These are phyloP conservation scores for Zelleria hepariella DNA, from an alignment of 2,888 invertebrate species.

Conservation along the genomic window DNA sequence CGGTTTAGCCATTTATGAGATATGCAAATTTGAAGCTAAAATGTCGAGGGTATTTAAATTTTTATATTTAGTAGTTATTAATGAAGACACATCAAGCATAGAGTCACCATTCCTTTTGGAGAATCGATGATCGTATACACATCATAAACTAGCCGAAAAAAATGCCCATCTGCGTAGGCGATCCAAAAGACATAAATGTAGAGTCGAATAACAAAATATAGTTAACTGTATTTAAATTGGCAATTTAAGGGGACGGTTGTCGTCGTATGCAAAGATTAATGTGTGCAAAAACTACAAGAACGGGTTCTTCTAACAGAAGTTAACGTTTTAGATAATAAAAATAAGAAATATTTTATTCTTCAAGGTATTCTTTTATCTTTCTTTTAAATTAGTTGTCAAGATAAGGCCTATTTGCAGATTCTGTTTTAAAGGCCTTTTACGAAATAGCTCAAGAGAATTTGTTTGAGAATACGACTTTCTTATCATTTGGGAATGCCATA, in stretches of 20 bases:
- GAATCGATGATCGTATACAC: slow-evolving; percentile 2
- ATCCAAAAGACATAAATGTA: slow-evolving; percentile 30
- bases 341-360: background rate
- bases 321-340: slow-evolving; percentile 8
- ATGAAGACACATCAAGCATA: background rate
- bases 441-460: background rate
- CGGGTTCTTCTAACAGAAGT: slow-evolving; percentile 7
- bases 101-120: background rate
- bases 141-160: background rate
- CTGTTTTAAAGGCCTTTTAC: background rate
- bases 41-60: no score
- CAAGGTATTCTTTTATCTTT: background rate
- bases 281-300: slow-evolving; percentile 18
- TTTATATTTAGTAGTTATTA: no score
- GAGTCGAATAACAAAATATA: slow-evolving; percentile 33
- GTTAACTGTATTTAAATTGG: slow-evolving; percentile 49
- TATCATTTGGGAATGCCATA: background rate
- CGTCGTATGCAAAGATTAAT: slow-evolving; percentile 33
- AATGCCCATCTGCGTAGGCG: slow-evolving; percentile 25
- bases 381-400: background rate
- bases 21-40: no score
- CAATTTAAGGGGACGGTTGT: slow-evolving; percentile 36
- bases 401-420: background rate
- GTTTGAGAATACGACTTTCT: background rate
- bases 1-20: no score